A percentile compares a stretch with the other conserved stretches of the same genome.
Conservation (phyloP, 1,140 invertebrate genomes). For the Drosophila busckii region DNA sequence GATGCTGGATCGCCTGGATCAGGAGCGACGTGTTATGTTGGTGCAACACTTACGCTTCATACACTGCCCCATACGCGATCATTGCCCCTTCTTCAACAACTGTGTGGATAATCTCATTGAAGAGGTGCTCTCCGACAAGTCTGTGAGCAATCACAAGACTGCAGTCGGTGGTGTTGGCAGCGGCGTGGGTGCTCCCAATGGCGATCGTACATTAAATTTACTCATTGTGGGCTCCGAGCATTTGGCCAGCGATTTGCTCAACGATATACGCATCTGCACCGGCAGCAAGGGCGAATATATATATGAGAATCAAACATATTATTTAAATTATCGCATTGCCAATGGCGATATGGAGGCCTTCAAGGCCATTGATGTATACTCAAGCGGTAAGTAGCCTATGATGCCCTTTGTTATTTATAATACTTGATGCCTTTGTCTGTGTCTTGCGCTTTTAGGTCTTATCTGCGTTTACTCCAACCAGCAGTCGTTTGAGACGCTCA, state of each 20-base stretch:
- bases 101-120: conserved; percentile 94
- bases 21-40: conserved; percentile 95
- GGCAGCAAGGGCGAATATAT: conserved; percentile 91
- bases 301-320: conserved; percentile 90
- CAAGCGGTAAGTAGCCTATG: conserved; percentile 80
- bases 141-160: conserved; percentile 80
- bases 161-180: conserved; percentile 80
- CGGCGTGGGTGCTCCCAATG: conserved; percentile 67
- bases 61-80: conserved; percentile 95
- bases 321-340: conserved; percentile 90
- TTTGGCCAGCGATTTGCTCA: conserved; percentile 88
- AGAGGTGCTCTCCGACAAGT: conserved; percentile 85
- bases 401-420: neutral
- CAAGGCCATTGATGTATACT: conserved; percentile 78
- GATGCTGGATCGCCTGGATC: conserved; percentile 94
- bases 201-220: conserved; percentile 86
- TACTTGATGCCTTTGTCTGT: neutral
- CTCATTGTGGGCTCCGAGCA: conserved; percentile 88
- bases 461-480: conserved; percentile 95
- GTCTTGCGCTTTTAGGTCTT: conserved; percentile 81
- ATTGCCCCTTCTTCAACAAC: conserved; percentile 93
- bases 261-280: conserved; percentile 83
- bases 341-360: conserved; percentile 85
- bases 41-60: conserved; percentile 97
- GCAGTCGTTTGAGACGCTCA: conserved; percentile 94